Evolutionary conservation across 2,113 vertebrate genomes (phyloP).

Genomic region (Gnathonemus longibarbis): DNA sequence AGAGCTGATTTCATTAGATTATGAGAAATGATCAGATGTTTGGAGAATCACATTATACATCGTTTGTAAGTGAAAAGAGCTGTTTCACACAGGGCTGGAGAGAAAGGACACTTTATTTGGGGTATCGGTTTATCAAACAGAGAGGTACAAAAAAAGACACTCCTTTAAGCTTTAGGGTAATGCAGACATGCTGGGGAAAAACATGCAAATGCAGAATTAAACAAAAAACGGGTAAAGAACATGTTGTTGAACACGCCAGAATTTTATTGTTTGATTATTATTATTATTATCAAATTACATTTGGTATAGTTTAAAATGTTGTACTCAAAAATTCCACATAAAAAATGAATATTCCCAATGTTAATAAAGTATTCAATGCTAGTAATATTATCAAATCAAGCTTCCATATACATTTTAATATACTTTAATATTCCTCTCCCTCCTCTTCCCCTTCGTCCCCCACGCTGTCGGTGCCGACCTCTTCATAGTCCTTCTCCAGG

Average conservation of each 20-base stretch:
- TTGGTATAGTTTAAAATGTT: neutral
- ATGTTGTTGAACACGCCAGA: neutral
- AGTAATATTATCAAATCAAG: neutral
- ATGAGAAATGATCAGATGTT: neutral
- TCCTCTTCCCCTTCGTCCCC: constrained; percentile 20
- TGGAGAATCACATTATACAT: neutral
- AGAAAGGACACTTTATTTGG: neutral
- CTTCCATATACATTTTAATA: neutral
- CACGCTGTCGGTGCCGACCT: constrained; percentile 44
- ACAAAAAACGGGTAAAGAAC: neutral
- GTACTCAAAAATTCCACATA: neutral
- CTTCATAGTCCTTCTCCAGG: constrained; percentile 23
- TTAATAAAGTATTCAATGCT: neutral
- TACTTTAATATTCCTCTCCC: constrained; percentile 37
- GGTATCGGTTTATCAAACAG: neutral
- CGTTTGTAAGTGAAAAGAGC: neutral
- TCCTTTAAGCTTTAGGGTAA: neutral
- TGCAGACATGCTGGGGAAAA: neutral
- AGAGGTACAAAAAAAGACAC: neutral
- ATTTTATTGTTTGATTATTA: neutral
- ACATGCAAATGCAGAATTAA: neutral
- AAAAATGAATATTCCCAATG: neutral
- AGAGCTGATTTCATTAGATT: neutral
- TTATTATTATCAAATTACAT: neutral
- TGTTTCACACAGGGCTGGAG: neutral